These are phyloP conservation scores for Galendromus occidentalis DNA, from an alignment of 1,140 invertebrate species.

Conservation along the genomic window DNA sequence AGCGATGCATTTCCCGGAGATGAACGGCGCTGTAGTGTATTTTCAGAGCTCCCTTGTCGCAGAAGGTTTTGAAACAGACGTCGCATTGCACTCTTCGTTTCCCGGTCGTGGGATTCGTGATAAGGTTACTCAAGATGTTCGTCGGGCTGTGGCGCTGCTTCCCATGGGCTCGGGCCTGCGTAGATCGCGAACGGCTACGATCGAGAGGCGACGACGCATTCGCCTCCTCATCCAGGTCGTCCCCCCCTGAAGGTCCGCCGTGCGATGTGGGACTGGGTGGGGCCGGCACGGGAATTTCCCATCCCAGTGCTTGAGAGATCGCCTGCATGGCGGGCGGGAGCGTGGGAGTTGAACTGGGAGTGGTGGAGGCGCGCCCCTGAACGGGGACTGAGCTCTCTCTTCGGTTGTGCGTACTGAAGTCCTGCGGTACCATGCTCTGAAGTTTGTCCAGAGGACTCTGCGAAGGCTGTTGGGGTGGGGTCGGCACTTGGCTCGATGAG, in stretches of 20 bases:
- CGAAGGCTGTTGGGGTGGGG: too few relatives aligned
- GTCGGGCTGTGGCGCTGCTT: slow-evolving; percentile 53
- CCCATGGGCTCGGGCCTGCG: too few relatives aligned
- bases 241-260: slow-evolving; percentile 25
- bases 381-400: too few relatives aligned
- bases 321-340: too few relatives aligned
- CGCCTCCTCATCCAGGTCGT: slow-evolving; percentile 33
- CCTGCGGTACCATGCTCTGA: too few relatives aligned
- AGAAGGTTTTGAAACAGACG: slow-evolving; percentile 95
- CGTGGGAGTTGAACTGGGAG: too few relatives aligned
- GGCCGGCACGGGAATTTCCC: slow-evolving; percentile 13
- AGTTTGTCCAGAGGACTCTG: too few relatives aligned
- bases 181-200: too few relatives aligned
- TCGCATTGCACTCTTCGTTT: slow-evolving; percentile 96
- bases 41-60: slow-evolving; percentile 97
- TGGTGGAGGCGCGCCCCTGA: too few relatives aligned
- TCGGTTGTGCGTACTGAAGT: too few relatives aligned
- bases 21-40: slow-evolving; percentile 99
- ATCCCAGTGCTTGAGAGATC: too few relatives aligned
- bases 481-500: too few relatives aligned
- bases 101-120: slow-evolving; percentile 71
- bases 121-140: slow-evolving; percentile 75
- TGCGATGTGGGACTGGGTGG: neutral
- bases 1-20: slow-evolving; percentile 95
- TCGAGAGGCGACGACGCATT: slow-evolving; percentile 31